phyloP scores from a whole-genome alignment of 1,140 invertebrate species.

The Diuraphis noxia region DNA sequence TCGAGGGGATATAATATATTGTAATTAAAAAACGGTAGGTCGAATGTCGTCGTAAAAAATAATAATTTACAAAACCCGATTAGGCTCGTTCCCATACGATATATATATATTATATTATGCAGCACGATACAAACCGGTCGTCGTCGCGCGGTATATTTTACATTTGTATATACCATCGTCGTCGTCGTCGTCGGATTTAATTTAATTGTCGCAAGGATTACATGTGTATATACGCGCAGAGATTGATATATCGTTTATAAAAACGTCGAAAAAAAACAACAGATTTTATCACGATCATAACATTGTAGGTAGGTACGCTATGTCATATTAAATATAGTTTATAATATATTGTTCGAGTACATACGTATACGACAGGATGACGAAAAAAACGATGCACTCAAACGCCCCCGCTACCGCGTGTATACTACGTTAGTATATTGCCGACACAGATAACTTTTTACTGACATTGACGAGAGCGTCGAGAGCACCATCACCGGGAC shows the following conservation, averaged over 20 bases:
- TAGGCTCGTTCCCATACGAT: background rate
- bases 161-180: background rate
- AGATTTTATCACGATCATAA: constrained; percentile 4
- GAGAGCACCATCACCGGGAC: too few relatives aligned
- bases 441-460: too few relatives aligned
- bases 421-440: too few relatives aligned
- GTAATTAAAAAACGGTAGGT: background rate
- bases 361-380: background rate
- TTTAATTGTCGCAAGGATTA: background rate
- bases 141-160: background rate
- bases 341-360: background rate
- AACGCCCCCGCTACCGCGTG: background rate
- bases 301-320: background rate
- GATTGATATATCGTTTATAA: background rate
- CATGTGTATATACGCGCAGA: background rate
- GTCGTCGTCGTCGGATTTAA: background rate
- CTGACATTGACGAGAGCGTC: too few relatives aligned
- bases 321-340: background rate
- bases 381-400: background rate
- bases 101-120: too few relatives aligned
- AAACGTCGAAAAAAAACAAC: background rate
- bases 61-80: background rate
- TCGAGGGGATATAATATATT: background rate
- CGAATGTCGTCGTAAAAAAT: background rate
- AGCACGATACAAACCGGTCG: background rate